A percentile compares a stretch with the other conserved stretches of the same genome.
Conservation (phyloP, 2,797 vertebrate genomes). For the Selene dorsalis region DNA sequence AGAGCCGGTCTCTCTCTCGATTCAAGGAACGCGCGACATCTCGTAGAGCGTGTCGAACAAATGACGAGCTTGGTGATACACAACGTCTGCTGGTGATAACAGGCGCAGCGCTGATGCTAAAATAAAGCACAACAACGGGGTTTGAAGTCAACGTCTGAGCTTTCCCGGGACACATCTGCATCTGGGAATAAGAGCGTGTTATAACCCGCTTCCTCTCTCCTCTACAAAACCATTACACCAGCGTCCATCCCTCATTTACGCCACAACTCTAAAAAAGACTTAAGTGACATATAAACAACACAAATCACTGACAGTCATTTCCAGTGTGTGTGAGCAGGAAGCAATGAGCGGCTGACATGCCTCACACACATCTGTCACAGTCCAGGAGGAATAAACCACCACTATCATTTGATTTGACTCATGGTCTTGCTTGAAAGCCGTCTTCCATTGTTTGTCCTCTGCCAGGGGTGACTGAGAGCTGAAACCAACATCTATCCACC, state of each 20-base stretch:
- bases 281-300: constrained; percentile 33
- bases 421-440: constrained; percentile 50
- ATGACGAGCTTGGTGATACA: constrained; percentile 25
- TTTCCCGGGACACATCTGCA: constrained; percentile 20
- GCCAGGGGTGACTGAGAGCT: constrained; percentile 43
- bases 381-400: constrained; percentile 44
- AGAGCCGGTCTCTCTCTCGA: constrained; percentile 21
- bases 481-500: constrained; percentile 66
- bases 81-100: constrained; percentile 25
- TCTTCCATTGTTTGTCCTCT: constrained; percentile 68
- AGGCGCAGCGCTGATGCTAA: constrained; percentile 21
- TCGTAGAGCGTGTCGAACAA: constrained; percentile 28
- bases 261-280: constrained; percentile 18
- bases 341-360: constrained; percentile 27
- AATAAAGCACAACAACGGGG: constrained; percentile 46
- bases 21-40: constrained; percentile 22
- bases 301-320: constrained; percentile 42
- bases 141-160: constrained; percentile 33
- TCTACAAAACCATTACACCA: constrained; percentile 46
- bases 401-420: constrained; percentile 62
- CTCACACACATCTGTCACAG: constrained; percentile 57
- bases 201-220: constrained; percentile 24
- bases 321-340: constrained; percentile 24
- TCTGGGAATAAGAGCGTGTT: constrained; percentile 37
- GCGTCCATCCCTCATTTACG: constrained; percentile 37